Evolutionary conservation across 1,140 invertebrate genomes (phyloP), one percentile per base, ranked within the genome.

Genomic region (Zaprionus ornatus): DNA sequence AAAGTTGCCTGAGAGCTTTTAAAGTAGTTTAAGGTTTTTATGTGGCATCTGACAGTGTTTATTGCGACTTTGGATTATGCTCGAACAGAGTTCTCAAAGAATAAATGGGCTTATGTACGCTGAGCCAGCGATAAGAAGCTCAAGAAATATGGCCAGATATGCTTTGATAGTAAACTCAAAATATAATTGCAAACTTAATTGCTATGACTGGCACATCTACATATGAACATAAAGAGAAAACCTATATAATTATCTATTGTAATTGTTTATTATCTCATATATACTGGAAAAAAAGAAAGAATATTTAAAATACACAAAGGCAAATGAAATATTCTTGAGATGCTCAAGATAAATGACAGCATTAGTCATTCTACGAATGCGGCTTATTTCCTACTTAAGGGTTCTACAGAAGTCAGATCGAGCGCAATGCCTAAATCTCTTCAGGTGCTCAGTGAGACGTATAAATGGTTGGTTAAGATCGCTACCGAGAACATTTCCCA

Each of bases 401-500:
- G 50, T 86, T 86, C 64, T 48, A 65, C 7, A 85, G 52, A 86
- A 87, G 80, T 83, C 80, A 75, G 66, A 59, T 77, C 68, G 60
- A 65, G 17, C 63, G 56, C 63, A 80, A 59, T 61, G 48, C 63
- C 60, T 21, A 37, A 61, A 84, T 67, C 73, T 74, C 45, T 77
- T 74, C 64, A 45, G 55, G 65, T 85, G 74, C 37, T 79, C 83
- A 80, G 48, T 83, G 84, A 87, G 61, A 65, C 76, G 80, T 77
- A 70, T 88, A 83, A 80, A 87, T 87, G 74, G 54, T 60, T 80
- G 74, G 72, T 68, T 74, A 57, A 71, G 55, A 56, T 68, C 45
- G 59, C 63, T 72, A 60, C 55, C 61, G 72, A 90, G 85, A 87
- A 88, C 84, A 79, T 75, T 86, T 88, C 84, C 84, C 83, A 86